Conservation (phyloP, 1,140 invertebrate genomes). For the Linepithema humile region DNA sequence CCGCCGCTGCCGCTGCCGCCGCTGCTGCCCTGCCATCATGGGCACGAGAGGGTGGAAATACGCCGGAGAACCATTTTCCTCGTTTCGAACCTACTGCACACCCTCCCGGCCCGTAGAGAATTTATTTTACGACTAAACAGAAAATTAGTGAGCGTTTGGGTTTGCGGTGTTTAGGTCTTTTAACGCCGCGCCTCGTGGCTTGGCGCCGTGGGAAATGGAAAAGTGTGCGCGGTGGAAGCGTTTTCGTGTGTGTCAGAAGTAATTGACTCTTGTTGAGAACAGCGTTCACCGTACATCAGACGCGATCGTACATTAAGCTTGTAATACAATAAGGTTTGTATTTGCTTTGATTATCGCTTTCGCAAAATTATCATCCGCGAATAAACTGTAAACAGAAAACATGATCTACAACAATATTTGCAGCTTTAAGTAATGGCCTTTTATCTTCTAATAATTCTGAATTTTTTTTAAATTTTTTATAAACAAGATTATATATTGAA, state of each 20-base stretch:
- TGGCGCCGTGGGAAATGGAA: conserved; percentile 37
- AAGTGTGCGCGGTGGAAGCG: neutral
- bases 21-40: conserved; percentile 64
- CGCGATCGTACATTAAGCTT: neutral
- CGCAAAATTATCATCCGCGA: neutral
- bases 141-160: conserved; percentile 83
- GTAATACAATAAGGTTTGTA: neutral
- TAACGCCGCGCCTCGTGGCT: conserved; percentile 60
- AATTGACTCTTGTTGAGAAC: conserved; percentile 58
- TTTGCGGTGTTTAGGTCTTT: conserved; percentile 78
- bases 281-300: neutral
- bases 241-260: conserved; percentile 49
- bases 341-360: neutral
- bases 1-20: conserved; percentile 62
- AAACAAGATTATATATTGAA: neutral
- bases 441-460: neutral
- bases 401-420: neutral
- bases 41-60: conserved; percentile 73
- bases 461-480: neutral
- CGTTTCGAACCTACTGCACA: conserved; percentile 67
- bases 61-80: conserved; percentile 79
- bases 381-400: neutral
- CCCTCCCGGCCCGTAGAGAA: conserved; percentile 67
- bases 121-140: conserved; percentile 84
- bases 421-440: neutral